phyloP scores from a whole-genome alignment of 2,113 vertebrate species.

The Ophthalmolycus amberensis region DNA sequence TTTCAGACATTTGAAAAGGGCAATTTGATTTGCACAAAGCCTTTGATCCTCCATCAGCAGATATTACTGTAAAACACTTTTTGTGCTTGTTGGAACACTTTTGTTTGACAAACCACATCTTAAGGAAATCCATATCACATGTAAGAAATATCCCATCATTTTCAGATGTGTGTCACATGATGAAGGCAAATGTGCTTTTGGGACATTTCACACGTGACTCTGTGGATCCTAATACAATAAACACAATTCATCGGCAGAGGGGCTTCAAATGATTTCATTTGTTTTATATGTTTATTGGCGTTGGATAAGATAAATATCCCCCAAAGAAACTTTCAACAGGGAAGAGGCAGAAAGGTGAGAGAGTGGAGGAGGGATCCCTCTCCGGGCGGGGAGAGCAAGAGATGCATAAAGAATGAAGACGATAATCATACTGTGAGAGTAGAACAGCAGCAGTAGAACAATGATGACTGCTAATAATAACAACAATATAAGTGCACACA shows the following conservation, averaged over 20 bases:
- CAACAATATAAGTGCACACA: neutral
- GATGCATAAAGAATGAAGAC: too few relatives aligned
- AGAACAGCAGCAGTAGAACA: too few relatives aligned
- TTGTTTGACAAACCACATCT: neutral
- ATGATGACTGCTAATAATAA: too few relatives aligned
- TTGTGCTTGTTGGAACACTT: neutral
- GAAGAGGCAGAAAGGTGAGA: too few relatives aligned
- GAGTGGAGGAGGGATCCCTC: too few relatives aligned
- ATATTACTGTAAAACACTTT: neutral
- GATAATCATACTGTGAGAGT: too few relatives aligned
- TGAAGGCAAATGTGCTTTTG: neutral
- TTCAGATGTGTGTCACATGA: neutral
- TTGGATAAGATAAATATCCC: too few relatives aligned
- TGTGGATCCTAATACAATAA: neutral
- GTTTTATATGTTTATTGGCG: too few relatives aligned
- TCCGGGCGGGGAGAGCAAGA: too few relatives aligned
- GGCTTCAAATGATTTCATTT: neutral
- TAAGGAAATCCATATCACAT: neutral
- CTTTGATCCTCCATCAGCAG: neutral
- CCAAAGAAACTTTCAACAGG: too few relatives aligned
- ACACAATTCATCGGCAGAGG: neutral
- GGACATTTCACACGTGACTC: neutral
- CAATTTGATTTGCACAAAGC: neutral
- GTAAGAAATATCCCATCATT: neutral
- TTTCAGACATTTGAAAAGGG: neutral